Percentiles rank a stretch among this genome's conserved stretches.
Conservation (phyloP, 2,797 vertebrate species). For the Microtus obscurus region DNA sequence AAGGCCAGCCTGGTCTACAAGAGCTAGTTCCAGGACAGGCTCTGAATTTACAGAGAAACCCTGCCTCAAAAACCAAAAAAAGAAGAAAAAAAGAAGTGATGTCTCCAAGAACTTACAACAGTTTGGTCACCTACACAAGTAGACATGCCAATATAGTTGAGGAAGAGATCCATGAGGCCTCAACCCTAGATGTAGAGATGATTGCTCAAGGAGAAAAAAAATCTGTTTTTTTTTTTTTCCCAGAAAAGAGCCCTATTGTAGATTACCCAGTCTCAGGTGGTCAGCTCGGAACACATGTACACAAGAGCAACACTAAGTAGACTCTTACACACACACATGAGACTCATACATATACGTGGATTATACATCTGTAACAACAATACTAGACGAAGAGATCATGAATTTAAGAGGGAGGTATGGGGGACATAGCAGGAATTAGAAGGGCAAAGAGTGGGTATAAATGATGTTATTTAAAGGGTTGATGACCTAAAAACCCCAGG, state of each 20-base stretch:
- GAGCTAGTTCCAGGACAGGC: too few relatives aligned
- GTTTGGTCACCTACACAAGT: not conserved
- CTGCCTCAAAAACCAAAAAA: too few relatives aligned
- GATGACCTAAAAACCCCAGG: not conserved
- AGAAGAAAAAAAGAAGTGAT: not conserved
- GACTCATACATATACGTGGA: not conserved
- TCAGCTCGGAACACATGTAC: not conserved
- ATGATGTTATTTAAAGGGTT: not conserved
- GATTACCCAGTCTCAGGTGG: not conserved
- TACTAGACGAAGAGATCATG: not conserved
- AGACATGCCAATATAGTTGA: not conserved
- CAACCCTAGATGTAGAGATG: not conserved
- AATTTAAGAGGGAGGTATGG: not conserved
- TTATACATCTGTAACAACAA: not conserved
- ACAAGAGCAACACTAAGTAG: not conserved
- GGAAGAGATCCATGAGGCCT: not conserved
- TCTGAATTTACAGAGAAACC: too few relatives aligned
- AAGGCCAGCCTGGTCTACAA: too few relatives aligned
- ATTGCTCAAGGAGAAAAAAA: not conserved
- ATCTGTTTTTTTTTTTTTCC: not conserved
- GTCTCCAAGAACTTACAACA: not conserved
- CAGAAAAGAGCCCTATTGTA: not conserved
- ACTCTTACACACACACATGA: not conserved
- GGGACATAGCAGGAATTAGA: not conserved
- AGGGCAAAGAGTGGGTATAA: not conserved